phyloP scores from a whole-genome alignment of 2,888 invertebrate species.

The Pyrochroa serraticornis region DNA sequence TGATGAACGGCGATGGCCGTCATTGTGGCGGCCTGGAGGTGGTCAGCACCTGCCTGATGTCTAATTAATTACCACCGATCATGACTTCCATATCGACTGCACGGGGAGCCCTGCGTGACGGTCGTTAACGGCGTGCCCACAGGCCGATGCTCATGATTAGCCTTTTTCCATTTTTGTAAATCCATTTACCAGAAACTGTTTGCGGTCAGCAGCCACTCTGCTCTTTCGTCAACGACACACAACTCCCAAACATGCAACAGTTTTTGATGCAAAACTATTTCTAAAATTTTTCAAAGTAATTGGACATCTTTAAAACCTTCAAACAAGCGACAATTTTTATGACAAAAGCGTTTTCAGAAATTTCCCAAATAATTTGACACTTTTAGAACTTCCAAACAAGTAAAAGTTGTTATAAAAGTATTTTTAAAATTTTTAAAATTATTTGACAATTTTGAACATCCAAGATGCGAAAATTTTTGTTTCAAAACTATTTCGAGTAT shows the following conservation, averaged over 20 bases:
- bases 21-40: constrained; percentile 32
- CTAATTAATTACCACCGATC: constrained; percentile 48
- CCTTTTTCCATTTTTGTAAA: constrained; percentile 23
- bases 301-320: too few relatives aligned
- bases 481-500: too few relatives aligned
- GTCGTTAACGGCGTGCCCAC: constrained; percentile 40
- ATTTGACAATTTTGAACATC: too few relatives aligned
- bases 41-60: constrained; percentile 46
- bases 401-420: too few relatives aligned
- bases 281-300: too few relatives aligned
- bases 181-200: constrained; percentile 7
- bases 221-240: neutral
- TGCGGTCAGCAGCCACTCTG: neutral
- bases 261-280: neutral
- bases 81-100: constrained; percentile 45
- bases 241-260: too few relatives aligned
- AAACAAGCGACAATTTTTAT: too few relatives aligned
- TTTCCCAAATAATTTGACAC: too few relatives aligned
- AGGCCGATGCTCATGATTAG: constrained; percentile 17
- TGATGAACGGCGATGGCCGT: neutral
- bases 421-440: too few relatives aligned
- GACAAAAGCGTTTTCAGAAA: too few relatives aligned
- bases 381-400: too few relatives aligned
- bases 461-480: too few relatives aligned
- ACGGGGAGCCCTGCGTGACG: constrained; percentile 44